Evolutionary conservation across 1,140 invertebrate genomes (phyloP).

Genomic region (Stenopsyche tienmushanensis): DNA sequence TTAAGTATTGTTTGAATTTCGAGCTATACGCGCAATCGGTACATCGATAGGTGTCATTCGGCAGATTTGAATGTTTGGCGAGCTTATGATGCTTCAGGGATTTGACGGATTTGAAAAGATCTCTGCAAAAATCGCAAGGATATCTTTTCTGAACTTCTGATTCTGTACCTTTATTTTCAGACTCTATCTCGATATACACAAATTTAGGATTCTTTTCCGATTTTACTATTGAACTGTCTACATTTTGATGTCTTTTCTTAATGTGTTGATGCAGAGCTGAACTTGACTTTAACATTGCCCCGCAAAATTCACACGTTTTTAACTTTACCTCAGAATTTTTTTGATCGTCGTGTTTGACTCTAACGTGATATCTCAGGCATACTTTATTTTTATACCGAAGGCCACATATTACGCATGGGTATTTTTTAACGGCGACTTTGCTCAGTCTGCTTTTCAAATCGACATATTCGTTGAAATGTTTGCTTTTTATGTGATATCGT

Average conservation of each 20-base stretch:
- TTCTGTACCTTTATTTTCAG: background rate
- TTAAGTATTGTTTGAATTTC: conserved; percentile 19
- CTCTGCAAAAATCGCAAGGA: background rate
- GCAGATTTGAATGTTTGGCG: background rate
- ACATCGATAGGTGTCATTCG: background rate
- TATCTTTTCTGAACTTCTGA: background rate
- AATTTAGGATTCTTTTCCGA: background rate
- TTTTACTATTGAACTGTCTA: background rate
- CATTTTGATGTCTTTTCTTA: conserved; percentile 4
- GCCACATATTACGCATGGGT: conserved; percentile 10
- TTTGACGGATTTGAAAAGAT: background rate
- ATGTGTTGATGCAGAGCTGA: conserved; percentile 4
- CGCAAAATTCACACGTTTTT: conserved; percentile 8
- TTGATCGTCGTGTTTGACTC: conserved; percentile 6
- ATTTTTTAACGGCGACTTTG: conserved; percentile 11
- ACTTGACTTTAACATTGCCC: background rate
- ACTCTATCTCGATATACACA: background rate
- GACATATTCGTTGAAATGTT: conserved; percentile 6
- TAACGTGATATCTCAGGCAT: conserved; percentile 7
- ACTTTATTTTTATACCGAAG: conserved; percentile 15
- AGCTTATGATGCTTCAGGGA: conserved; percentile 8
- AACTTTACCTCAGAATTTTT: background rate
- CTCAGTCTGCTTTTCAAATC: background rate
- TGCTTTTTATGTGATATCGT: conserved; percentile 10
- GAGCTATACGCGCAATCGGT: conserved; percentile 13